Evolutionary conservation across 2,797 vertebrate genomes (phyloP).

Genomic region (Enteromius anoplus): DNA sequence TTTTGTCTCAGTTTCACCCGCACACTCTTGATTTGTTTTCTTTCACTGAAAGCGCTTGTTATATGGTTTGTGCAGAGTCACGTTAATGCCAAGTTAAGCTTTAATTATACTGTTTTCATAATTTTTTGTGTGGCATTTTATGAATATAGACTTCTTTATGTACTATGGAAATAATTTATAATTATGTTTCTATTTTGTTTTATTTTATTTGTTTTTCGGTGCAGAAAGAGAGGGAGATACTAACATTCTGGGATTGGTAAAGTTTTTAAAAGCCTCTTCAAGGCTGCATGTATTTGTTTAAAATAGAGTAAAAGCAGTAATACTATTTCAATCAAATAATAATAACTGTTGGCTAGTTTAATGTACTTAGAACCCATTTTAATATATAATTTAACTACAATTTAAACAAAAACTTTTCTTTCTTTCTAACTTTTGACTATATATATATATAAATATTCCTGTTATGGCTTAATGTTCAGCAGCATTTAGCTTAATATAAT

Average conservation of each 20-base stretch:
- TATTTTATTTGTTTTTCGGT: not conserved
- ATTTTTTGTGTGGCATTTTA: not conserved
- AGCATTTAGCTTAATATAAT: not conserved
- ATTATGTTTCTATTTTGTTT: not conserved
- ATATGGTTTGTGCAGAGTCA: conserved; percentile 11
- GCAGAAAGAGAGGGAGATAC: not conserved
- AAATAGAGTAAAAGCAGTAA: not conserved
- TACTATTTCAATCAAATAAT: not conserved
- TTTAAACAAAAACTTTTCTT: not conserved
- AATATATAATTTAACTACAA: not conserved
- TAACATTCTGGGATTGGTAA: not conserved
- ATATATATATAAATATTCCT: not conserved
- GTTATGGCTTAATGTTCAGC: not conserved
- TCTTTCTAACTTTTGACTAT: not conserved
- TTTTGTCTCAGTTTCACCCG: conserved; percentile 85
- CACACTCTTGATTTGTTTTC: conserved; percentile 64
- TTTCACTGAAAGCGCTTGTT: conserved; percentile 34
- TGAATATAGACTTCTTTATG: not conserved
- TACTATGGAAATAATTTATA: not conserved
- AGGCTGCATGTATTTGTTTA: not conserved
- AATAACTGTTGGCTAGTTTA: not conserved
- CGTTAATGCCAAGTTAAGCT: conserved; percentile 15
- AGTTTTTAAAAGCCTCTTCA: not conserved
- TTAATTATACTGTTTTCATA: not conserved
- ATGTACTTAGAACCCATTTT: not conserved